These are phyloP conservation scores for Melanotaenia boesemani DNA, from an alignment of 2,797 vertebrate species.

Conservation along the genomic window DNA sequence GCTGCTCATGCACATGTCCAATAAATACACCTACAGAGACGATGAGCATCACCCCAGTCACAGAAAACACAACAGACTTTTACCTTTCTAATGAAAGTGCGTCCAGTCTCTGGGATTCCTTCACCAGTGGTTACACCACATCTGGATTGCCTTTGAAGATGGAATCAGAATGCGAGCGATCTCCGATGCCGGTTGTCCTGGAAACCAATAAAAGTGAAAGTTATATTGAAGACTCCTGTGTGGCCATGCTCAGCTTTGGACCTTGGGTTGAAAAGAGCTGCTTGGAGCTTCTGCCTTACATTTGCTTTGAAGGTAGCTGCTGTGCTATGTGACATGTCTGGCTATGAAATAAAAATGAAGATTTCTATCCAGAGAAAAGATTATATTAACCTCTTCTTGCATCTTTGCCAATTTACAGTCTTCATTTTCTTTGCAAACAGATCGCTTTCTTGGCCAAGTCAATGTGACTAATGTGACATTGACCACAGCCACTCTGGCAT, in stretches of 20 bases:
- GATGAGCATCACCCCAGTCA: neutral
- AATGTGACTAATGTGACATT: neutral
- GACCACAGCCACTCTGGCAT: conserved; percentile 32
- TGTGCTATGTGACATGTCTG: neutral
- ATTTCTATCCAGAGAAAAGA: no score
- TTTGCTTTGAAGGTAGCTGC: conserved; percentile 83
- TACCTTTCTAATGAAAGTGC: no score
- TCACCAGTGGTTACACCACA: neutral
- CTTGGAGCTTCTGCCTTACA: conserved; percentile 56
- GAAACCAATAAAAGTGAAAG: neutral
- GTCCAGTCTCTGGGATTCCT: neutral
- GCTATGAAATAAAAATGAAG: no score
- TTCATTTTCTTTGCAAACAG: conserved; percentile 54
- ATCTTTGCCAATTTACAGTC: neutral
- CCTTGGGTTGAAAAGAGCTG: conserved; percentile 79
- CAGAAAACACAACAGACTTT: neutral
- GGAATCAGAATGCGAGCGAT: neutral
- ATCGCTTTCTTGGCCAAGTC: conserved; percentile 49
- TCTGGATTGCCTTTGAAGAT: neutral
- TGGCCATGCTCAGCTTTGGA: conserved; percentile 74
- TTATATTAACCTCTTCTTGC: no score
- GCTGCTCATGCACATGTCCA: conserved; percentile 56
- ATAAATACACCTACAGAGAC: fast-evolving
- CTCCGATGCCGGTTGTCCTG: neutral
- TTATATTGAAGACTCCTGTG: conserved; percentile 71